Base-by-base conservation (phyloP, 2,888 invertebrate species). In the Cataglyphis livida region DNA sequence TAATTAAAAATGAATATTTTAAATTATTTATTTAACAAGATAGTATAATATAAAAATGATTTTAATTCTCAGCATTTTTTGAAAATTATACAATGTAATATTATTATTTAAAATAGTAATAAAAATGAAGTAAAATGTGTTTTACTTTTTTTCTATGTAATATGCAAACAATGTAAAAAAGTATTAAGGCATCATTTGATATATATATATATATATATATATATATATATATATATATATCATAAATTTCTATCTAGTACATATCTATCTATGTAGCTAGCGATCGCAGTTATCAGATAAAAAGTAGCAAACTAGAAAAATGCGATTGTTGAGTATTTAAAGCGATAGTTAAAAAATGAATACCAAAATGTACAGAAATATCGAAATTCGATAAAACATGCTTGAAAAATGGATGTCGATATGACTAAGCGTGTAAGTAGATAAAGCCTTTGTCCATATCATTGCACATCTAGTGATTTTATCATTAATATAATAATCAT, bases 321-420 rank as follows among this genome's bases (percentile, higher is more conserved):
- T 48, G 51, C 6, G 25, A 54, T 28, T 54, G 54, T 66, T 12
- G 28, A 41, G 28, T 66, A 38, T 76, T 38, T 25, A 59, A 65
- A 38, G 15, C 25, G 54, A 66, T 28, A 65, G 38, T 38, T 54
- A n/a, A 76, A 66, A 54, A 76, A 76, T 76, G 54, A 65, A n/a
- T 65, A 64, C 2, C 21, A 35, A 38, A 65, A 65, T 54, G 38
- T 54, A 15, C 25, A 54, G 75, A 76, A 59, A 54, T 76, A 76
- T 76, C 51, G 75, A 65, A 75, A 75, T 51, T n/a, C 65, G 51
- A 75, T 75, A 51, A 10, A 35, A 32, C 38, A 54, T 65, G 12
- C n/a, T 65, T 28, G 51, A 21, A 65, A 75, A 64, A 75, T 64
- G 10, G 41, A 21, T 65, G 64, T 21, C 21, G 21, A 7, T 41